Evolutionary conservation across 2,888 invertebrate species (phyloP).

Genomic region (Volucella inanis): DNA sequence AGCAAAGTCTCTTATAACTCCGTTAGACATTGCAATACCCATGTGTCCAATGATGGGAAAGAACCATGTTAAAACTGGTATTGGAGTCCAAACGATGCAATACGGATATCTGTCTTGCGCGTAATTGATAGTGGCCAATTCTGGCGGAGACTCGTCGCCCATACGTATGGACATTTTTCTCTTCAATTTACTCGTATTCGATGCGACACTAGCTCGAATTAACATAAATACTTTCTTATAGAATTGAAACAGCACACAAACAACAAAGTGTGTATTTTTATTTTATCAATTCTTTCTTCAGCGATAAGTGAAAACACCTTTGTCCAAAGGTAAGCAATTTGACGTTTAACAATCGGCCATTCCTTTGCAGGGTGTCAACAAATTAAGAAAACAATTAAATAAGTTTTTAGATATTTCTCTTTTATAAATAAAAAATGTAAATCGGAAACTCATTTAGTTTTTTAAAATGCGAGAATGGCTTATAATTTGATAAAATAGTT

Average conservation of each 20-base stretch:
- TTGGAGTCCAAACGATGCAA: slow-evolving; percentile 98
- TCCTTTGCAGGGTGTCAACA: slow-evolving; percentile 24
- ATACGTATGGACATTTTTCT: slow-evolving; percentile 54
- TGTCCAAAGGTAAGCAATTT: slow-evolving; percentile 1
- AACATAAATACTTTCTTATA: slow-evolving; percentile 45
- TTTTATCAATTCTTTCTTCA: slow-evolving; percentile 48
- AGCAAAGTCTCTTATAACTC: slow-evolving; percentile 98
- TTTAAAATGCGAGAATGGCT: too few species aligned
- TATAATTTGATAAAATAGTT: too few species aligned
- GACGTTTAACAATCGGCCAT: slow-evolving; percentile 7
- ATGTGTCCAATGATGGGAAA: slow-evolving; percentile 99
- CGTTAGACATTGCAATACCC: slow-evolving; percentile 90
- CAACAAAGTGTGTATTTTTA: background rate
- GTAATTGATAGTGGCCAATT: slow-evolving; percentile 83
- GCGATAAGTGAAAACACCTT: slow-evolving; percentile 41
- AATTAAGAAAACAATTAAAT: background rate
- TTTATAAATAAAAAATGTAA: too few species aligned
- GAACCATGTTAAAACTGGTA: slow-evolving; percentile 96
- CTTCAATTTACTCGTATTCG: slow-evolving; percentile 45
- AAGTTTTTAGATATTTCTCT: too few species aligned
- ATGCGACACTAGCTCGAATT: slow-evolving; percentile 30
- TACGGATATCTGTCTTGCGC: slow-evolving; percentile 90
- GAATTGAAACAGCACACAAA: background rate
- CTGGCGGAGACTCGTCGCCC: slow-evolving; percentile 39
- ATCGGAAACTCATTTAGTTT: too few species aligned